These are phyloP conservation scores for Sapajus apella DNA, from an alignment of 2,113 vertebrate species.

Conservation along the genomic window DNA sequence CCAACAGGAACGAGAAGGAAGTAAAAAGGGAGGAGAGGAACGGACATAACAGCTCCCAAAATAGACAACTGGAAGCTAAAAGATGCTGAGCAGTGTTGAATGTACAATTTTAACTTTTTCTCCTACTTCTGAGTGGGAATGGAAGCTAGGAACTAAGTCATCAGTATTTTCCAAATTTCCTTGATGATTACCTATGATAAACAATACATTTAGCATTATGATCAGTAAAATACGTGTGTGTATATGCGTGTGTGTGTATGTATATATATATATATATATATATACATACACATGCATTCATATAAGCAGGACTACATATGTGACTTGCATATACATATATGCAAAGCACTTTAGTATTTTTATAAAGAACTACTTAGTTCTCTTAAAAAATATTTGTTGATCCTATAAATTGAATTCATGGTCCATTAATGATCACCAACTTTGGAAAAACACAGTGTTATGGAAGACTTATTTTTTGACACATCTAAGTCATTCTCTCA, in stretches of 20 bases:
- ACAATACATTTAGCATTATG: neutral
- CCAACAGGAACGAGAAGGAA: neutral
- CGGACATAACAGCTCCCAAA: neutral
- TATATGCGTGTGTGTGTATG: fast-evolving
- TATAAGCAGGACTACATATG: too few relatives aligned
- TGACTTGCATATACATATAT: neutral
- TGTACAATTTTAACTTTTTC: neutral
- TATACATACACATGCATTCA: neutral
- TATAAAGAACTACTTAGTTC: too few relatives aligned
- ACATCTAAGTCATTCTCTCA: neutral
- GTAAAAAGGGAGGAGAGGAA: neutral
- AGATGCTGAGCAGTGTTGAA: neutral
- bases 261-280: too few relatives aligned
- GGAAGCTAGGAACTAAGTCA: neutral
- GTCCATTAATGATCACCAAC: neutral
- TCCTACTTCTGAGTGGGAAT: conserved; percentile 24
- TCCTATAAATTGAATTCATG: neutral
- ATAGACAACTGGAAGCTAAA: neutral
- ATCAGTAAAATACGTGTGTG: neutral
- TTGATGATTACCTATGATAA: neutral
- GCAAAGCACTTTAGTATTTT: neutral
- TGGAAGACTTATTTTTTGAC: neutral
- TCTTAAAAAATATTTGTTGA: neutral
- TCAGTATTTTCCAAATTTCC: neutral
- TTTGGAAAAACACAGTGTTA: neutral